Evolutionary conservation across 2,113 vertebrate genomes (phyloP).

Genomic region (Onychostoma macrolepis): DNA sequence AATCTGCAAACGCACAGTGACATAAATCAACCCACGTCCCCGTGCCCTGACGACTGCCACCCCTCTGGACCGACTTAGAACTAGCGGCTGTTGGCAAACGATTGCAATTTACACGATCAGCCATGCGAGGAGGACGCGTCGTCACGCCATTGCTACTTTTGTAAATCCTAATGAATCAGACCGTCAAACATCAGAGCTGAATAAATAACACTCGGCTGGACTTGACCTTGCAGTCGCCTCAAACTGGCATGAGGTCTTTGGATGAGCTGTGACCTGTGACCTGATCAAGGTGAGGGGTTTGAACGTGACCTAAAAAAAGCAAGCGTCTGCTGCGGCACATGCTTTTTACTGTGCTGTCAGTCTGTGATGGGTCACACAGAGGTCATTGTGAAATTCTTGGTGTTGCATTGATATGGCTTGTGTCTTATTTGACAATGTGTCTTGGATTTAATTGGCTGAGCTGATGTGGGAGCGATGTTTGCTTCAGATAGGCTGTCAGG

Average conservation of each 20-base stretch:
- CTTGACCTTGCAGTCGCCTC: conserved; percentile 51
- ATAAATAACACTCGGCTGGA: conserved; percentile 56
- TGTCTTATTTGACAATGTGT: conserved; percentile 11
- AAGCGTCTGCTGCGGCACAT: neutral
- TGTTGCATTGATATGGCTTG: conserved; percentile 2
- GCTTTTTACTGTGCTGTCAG: neutral
- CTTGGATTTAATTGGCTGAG: conserved; percentile 33
- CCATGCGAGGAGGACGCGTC: conserved; percentile 64
- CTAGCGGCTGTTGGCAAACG: conserved; percentile 69
- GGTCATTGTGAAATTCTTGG: conserved; percentile 6
- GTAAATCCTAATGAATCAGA: conserved; percentile 70
- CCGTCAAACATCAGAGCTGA: conserved; percentile 57
- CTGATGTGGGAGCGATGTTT: conserved; percentile 5
- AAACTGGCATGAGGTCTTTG: neutral
- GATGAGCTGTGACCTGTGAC: neutral
- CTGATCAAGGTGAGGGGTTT: neutral
- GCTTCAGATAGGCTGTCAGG: conserved; percentile 15
- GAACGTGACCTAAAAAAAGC: neutral
- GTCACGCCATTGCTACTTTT: conserved; percentile 67
- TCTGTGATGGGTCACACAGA: neutral
- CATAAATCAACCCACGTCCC: conserved; percentile 70
- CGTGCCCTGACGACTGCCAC: conserved; percentile 56
- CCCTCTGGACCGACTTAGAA: conserved; percentile 68
- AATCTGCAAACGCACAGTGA: conserved; percentile 71
- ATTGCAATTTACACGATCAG: conserved; percentile 73